A percentile compares a stretch with the other conserved stretches of the same genome.
Evolutionary conservation across 2,113 vertebrate species (phyloP).

Genomic region (Tragelaphus imberbis): DNA sequence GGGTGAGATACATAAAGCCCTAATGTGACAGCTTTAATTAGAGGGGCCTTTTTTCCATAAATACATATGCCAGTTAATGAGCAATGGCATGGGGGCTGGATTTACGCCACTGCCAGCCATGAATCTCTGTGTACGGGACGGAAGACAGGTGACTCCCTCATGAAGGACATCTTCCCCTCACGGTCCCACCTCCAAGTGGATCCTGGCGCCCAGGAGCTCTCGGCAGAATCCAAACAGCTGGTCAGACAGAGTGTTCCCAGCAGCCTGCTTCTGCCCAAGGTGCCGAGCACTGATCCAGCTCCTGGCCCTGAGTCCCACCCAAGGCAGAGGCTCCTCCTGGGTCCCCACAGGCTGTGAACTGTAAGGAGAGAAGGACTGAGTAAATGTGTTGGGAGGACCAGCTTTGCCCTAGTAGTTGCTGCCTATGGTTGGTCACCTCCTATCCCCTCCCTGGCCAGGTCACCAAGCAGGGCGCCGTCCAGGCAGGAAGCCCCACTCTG

Average conservation of each 20-base stretch:
- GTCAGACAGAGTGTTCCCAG: fast-evolving
- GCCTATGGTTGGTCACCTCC: fast-evolving
- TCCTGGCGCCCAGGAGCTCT: fast-evolving
- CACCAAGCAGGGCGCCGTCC: fast-evolving
- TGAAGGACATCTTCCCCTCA: fast-evolving
- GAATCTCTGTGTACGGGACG: neutral
- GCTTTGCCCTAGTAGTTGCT: fast-evolving
- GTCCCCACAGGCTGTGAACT: neutral
- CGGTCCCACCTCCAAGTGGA: fast-evolving
- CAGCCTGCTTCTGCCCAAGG: fast-evolving
- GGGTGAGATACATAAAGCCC: neutral
- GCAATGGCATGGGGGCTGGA: neutral
- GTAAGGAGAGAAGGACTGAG: fast-evolving
- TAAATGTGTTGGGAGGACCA: fast-evolving
- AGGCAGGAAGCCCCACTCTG: neutral
- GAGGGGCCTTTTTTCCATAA: neutral
- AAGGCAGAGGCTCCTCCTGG: fast-evolving
- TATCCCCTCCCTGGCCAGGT: fast-evolving
- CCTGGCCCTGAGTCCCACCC: fast-evolving
- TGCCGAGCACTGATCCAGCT: fast-evolving
- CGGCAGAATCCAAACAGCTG: fast-evolving
- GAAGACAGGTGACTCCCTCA: fast-evolving
- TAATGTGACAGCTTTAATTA: neutral
- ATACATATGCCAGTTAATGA: neutral
- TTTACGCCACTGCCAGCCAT: neutral